Conservation (phyloP, 64 coral and sea anemone species). For the Acropora tenuis region DNA sequence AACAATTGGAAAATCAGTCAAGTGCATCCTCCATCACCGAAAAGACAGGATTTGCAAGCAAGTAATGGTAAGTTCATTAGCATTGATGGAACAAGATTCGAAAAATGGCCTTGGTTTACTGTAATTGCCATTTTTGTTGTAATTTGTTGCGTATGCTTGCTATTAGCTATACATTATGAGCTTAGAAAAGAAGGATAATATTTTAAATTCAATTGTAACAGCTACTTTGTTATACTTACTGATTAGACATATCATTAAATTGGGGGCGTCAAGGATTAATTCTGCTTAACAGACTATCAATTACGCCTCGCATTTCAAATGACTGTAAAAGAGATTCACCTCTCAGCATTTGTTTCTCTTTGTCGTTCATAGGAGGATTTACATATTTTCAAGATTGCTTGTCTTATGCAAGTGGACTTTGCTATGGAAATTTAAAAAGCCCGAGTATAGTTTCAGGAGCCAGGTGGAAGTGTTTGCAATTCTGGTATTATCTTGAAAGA, state of each 20-base stretch:
- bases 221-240: too few relatives aligned
- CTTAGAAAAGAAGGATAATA: too few relatives aligned
- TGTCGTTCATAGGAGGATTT: slow-evolving; percentile 24
- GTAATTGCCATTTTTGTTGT: too few relatives aligned
- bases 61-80: not conserved
- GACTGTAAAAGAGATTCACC: too few relatives aligned
- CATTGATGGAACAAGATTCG: not conserved
- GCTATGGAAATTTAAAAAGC: slow-evolving; percentile 17
- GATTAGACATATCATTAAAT: too few relatives aligned
- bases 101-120: too few relatives aligned
- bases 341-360: not conserved
- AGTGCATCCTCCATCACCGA: not conserved
- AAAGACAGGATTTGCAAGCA: not conserved
- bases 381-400: slow-evolving; percentile 15
- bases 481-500: slow-evolving; percentile 41
- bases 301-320: too few relatives aligned
- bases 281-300: too few relatives aligned
- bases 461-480: slow-evolving; percentile 34
- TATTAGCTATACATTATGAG: too few relatives aligned
- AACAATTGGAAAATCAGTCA: slow-evolving; percentile 10
- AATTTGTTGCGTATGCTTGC: too few relatives aligned
- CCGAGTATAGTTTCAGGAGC: not conserved
- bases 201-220: too few relatives aligned
- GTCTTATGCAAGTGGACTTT: not conserved
- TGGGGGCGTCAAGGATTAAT: too few relatives aligned